Percentiles rank a stretch among this genome's conserved stretches.
Evolutionary conservation across 2,797 vertebrate species (phyloP).

Genomic region (Sibirionetta formosa): DNA sequence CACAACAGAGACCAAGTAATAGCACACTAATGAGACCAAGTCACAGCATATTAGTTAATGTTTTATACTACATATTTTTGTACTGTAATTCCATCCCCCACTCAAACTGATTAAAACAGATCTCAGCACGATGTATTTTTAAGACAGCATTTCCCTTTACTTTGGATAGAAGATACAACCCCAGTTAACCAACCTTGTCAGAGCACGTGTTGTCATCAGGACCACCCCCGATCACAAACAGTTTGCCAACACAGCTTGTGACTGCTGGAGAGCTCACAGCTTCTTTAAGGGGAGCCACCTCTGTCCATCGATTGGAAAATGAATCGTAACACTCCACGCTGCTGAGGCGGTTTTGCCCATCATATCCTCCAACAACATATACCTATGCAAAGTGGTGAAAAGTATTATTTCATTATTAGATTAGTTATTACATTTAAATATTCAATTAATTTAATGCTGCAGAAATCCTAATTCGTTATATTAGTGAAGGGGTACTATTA

Average conservation of each 20-base stretch:
- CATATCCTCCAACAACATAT: conserved; percentile 97
- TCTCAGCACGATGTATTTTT: accelerated
- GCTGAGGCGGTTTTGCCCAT: conserved; percentile 95
- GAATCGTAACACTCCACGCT: conserved; percentile 98
- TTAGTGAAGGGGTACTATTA: background rate
- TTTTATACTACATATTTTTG: background rate
- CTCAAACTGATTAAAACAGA: background rate
- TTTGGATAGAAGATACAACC: accelerated
- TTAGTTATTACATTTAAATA: accelerated
- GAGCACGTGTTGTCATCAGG: conserved; percentile 97
- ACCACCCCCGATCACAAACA: conserved; percentile 97
- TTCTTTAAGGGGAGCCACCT: conserved; percentile 95
- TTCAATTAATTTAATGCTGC: background rate
- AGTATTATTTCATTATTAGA: accelerated
- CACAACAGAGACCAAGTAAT: background rate
- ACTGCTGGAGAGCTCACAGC: conserved; percentile 97
- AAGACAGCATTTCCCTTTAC: background rate
- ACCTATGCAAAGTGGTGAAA: conserved; percentile 83
- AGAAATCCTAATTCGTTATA: background rate
- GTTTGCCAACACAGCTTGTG: conserved; percentile 92
- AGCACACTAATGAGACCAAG: background rate
- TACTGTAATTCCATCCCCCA: background rate
- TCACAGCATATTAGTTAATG: accelerated
- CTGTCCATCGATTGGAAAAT: conserved; percentile 98
- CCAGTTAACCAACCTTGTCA: conserved; percentile 89